A percentile compares a stretch with the other conserved stretches of the same genome.
Evolutionary conservation across 2,113 vertebrate genomes (phyloP).

Genomic region (Heterocephalus glaber): DNA sequence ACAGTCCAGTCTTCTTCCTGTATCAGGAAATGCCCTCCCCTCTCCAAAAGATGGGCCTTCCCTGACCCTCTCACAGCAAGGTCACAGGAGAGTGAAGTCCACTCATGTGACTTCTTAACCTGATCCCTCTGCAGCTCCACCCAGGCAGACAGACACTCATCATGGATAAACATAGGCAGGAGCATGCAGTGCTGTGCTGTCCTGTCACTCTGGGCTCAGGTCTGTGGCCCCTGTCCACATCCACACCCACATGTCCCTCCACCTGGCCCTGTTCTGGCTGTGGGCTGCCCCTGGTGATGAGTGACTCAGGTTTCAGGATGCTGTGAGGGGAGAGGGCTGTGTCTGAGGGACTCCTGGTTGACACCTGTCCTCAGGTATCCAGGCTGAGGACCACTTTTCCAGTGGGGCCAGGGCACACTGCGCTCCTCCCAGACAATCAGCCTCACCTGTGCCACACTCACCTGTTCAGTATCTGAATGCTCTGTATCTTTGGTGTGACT

Average conservation of each 20-base stretch:
- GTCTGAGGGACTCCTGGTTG: too few species aligned
- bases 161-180: not conserved
- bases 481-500: too few species aligned
- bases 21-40: not conserved
- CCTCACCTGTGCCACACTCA: too few species aligned
- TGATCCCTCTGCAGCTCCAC: not conserved
- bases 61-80: not conserved
- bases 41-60: not conserved
- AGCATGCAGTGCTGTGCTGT: not conserved
- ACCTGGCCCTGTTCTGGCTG: not conserved
- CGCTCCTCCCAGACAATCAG: too few species aligned
- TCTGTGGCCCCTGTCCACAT: not conserved
- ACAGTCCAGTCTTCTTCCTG: not conserved
- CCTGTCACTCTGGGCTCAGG: not conserved
- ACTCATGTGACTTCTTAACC: not conserved
- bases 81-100: too few species aligned
- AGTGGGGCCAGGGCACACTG: too few species aligned
- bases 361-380: too few species aligned
- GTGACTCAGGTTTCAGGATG: too few species aligned
- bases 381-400: too few species aligned
- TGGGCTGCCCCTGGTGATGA: not conserved
- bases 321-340: too few species aligned
- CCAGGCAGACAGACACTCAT: not conserved
- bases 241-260: too few species aligned
- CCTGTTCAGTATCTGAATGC: too few species aligned